Base-by-base conservation (phyloP, 2,113 vertebrate genomes). In the Apistogramma diplotaenia region DNA sequence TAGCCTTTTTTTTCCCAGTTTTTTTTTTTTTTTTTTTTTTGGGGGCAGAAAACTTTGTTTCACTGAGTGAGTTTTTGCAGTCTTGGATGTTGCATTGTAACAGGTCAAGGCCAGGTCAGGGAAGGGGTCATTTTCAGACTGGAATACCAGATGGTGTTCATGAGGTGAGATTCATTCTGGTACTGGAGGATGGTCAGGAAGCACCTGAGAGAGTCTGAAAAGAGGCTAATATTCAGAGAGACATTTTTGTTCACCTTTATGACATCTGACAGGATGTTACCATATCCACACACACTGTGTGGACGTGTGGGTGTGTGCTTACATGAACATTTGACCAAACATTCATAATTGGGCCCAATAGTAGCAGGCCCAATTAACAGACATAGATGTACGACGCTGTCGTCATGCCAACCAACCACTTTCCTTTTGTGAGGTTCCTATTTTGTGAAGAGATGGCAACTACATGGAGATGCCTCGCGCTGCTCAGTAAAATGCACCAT, bases 361-460 rank as follows among this genome's bases (percentile, higher is more conserved):
- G 83, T 35, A 35, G 33, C 33, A 8, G 33, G 33, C 7, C 33
- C 33, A 35, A 35, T 35, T 35, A 35, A 35, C 33, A 35, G 8
- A 35, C 33, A 35, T 35, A 8, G 33, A 35, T 35, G 33, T 35
- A 8, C 33, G 33, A 35, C 8, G 33, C 33, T 59, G 93, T 93
- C 81, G 91, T 91, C 92, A 93, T 92, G 91, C 85, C 91, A 93
- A 93, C 90, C 67, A 40, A 62, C 87, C 79, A 85, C 84, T 91
- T 85, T 87, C 72, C 84, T 85, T 92, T 91, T 90, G 79, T 93
- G 85, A 78, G 6, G 27, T 79, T 90, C 76, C 81, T 76, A 81
- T 87, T 91, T 92, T 85, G 87, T 91, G 87, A 87, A 77, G 85
- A 90, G 77, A 87, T 90, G 84, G 84, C 88, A 93, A 84, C 88